A percentile compares a stretch with the other conserved stretches of the same genome.
Conservation (phyloP, 2,113 vertebrate genomes). For the Spea bombifrons region DNA sequence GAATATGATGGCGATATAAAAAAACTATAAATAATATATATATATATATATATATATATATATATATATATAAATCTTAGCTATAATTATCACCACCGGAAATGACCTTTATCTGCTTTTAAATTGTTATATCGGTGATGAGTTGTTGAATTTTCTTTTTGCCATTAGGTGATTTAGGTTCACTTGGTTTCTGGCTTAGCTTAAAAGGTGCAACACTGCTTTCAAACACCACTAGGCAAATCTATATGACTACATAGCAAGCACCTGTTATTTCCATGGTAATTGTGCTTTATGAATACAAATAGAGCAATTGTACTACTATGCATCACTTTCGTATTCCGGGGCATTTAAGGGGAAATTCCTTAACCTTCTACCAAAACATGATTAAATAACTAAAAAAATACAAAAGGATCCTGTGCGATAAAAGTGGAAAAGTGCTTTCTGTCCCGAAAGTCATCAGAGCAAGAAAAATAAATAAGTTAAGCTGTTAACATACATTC, state of each 20-base stretch:
- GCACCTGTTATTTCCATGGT: not conserved
- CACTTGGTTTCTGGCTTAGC: too few species aligned
- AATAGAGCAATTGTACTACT: conserved; percentile 13
- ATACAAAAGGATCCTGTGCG: conserved; percentile 7
- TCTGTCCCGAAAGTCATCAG: not conserved
- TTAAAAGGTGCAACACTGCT: too few species aligned
- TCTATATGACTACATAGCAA: not conserved
- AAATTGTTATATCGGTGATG: too few species aligned
- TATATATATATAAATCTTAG: too few species aligned
- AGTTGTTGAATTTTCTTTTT: too few species aligned
- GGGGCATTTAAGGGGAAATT: conserved; percentile 26
- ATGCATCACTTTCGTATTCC: not conserved
- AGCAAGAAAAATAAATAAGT: conserved; percentile 8
- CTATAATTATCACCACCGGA: too few species aligned
- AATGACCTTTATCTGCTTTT: too few species aligned
- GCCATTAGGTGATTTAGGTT: too few species aligned
- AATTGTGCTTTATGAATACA: conserved; percentile 7
- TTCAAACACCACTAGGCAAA: not conserved
- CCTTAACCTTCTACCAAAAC: conserved; percentile 20
- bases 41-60: too few species aligned
- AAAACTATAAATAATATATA: too few species aligned
- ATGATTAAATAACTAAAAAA: conserved; percentile 21
- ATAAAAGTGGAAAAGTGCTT: conserved; percentile 5
- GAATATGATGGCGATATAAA: too few species aligned
- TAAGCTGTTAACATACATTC: conserved; percentile 13